phyloP scores from a whole-genome alignment of 2,888 invertebrate genomes.

The Resseliella maxima region DNA sequence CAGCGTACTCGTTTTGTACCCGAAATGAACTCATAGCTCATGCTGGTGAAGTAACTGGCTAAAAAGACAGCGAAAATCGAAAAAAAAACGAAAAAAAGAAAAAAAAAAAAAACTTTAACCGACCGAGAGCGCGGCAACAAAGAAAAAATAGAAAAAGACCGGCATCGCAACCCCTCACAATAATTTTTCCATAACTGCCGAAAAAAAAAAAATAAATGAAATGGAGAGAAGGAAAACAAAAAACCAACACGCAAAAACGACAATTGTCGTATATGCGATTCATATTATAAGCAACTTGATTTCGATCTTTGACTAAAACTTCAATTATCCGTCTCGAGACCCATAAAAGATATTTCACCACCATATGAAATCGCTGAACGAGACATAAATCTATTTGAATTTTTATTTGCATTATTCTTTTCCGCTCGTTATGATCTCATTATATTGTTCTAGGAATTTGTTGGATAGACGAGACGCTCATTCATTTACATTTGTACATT shows the following conservation, averaged over 20 bases:
- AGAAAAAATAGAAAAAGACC: not conserved
- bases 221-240: too few relatives aligned
- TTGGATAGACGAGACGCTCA: not conserved
- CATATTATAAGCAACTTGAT: not conserved
- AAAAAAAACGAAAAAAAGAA: too few relatives aligned
- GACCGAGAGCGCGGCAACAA: not conserved
- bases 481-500: not conserved
- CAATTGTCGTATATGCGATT: too few relatives aligned
- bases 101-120: too few relatives aligned
- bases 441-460: conserved; percentile 5
- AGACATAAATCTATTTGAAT: conserved; percentile 22
- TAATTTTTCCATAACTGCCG: conserved; percentile 12
- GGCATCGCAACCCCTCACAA: conserved; percentile 49
- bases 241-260: too few relatives aligned
- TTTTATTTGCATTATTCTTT: conserved; percentile 33
- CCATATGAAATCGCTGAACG: not conserved
- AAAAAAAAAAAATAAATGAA: not conserved
- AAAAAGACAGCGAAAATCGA: too few relatives aligned
- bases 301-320: not conserved
- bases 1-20: conserved; percentile 36
- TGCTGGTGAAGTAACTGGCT: not conserved
- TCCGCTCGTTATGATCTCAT: conserved; percentile 53
- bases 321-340: conserved; percentile 25
- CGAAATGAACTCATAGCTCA: conserved; percentile 11
- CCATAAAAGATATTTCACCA: not conserved